A percentile compares a stretch with the other conserved stretches of the same genome.
These are phyloP conservation scores for Dichetophora obliterata DNA, from an alignment of 2,888 invertebrate species.

Conservation along the genomic window DNA sequence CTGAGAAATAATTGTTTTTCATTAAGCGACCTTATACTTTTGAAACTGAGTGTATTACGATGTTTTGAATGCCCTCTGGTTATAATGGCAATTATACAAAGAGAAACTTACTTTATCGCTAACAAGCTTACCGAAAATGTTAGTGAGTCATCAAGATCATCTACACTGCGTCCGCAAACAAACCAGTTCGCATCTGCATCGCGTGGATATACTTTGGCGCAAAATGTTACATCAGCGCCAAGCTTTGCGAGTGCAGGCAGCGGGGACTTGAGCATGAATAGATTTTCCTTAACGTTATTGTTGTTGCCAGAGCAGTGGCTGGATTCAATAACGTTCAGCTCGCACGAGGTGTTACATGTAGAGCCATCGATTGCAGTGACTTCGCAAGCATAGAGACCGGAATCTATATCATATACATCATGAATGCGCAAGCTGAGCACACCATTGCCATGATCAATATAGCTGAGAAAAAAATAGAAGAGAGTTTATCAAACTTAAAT, in stretches of 20 bases:
- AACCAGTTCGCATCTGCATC: slow-evolving; percentile 72
- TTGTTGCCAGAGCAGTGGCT: slow-evolving; percentile 60
- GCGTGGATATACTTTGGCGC: slow-evolving; percentile 71
- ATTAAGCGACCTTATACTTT: no score
- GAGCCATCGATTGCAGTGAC: slow-evolving; percentile 74
- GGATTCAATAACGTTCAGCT: slow-evolving; percentile 58
- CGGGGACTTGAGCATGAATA: slow-evolving; percentile 73
- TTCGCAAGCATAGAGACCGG: slow-evolving; percentile 78
- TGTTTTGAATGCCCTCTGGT: neutral
- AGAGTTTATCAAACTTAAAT: neutral
- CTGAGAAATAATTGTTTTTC: no score
- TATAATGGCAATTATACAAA: neutral
- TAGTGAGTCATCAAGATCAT: slow-evolving; percentile 60
- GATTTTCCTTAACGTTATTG: slow-evolving; percentile 52
- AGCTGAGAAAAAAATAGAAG: slow-evolving; percentile 61
- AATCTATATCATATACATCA: slow-evolving; percentile 76
- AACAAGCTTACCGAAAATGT: slow-evolving; percentile 66
- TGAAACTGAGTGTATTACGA: no score
- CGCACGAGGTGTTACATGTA: slow-evolving; percentile 72
- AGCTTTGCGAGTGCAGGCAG: slow-evolving; percentile 71
- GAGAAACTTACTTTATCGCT: no score
- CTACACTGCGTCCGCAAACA: slow-evolving; percentile 53
- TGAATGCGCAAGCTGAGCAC: slow-evolving; percentile 73
- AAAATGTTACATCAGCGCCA: slow-evolving; percentile 73
- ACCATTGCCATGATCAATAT: slow-evolving; percentile 73